A percentile compares a stretch with the other conserved stretches of the same genome.
Conservation (phyloP, 2,797 vertebrate species). For the Scleropages formosus region DNA sequence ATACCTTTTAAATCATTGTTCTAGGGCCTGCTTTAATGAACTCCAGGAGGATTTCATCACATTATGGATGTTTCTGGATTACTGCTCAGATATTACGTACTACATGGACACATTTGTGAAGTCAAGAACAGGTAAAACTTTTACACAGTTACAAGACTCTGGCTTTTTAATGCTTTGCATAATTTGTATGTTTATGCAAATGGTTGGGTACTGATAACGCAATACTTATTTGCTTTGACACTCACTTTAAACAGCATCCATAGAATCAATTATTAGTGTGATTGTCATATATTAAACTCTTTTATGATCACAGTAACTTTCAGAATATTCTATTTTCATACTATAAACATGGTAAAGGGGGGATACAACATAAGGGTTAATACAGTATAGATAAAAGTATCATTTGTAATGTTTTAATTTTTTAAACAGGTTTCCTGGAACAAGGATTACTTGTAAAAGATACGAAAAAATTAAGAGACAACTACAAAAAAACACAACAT, state of each 20-base stretch:
- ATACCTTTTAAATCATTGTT: too few species aligned
- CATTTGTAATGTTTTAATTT: too few species aligned
- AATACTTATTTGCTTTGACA: too few species aligned
- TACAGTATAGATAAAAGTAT: too few species aligned
- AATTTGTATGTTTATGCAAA: not conserved
- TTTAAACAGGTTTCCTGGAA: constrained; percentile 84
- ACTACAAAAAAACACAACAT: constrained; percentile 74
- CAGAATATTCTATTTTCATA: too few species aligned
- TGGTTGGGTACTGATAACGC: too few species aligned
- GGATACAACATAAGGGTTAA: too few species aligned
- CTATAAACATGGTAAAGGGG: too few species aligned
- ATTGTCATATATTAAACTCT: too few species aligned
- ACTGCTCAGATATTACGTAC: constrained; percentile 78
- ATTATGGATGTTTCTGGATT: constrained; percentile 82
- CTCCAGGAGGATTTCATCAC: constrained; percentile 71
- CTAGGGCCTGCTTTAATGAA: constrained; percentile 89
- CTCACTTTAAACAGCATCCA: too few species aligned
- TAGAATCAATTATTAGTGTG: too few species aligned
- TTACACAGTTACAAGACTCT: not conserved
- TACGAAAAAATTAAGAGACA: constrained; percentile 70
- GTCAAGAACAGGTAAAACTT: constrained; percentile 79
- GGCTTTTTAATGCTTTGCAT: not conserved
- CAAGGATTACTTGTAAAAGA: constrained; percentile 91
- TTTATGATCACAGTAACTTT: too few species aligned
- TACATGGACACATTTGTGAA: constrained; percentile 75